Conservation (phyloP, 2,113 vertebrate species). For the Meleagris gallopavo region DNA sequence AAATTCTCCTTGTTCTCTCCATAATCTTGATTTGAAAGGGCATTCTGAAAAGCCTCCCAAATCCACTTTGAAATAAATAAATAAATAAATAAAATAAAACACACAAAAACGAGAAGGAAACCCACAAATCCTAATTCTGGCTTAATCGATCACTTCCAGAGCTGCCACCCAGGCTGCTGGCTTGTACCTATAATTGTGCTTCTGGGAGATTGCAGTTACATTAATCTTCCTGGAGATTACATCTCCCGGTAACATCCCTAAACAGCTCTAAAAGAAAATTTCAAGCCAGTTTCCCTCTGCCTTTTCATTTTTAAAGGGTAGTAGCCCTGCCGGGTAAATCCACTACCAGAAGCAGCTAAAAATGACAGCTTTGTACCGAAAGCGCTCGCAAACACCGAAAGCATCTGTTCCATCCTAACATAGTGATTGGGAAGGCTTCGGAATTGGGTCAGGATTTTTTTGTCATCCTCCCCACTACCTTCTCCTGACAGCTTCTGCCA, state of each 20-base stretch:
- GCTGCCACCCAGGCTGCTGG: not conserved
- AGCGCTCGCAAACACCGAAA: slow-evolving; percentile 56
- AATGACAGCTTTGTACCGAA: slow-evolving; percentile 32
- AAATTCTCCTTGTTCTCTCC: not conserved
- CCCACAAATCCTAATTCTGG: not conserved
- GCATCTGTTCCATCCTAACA: slow-evolving; percentile 64
- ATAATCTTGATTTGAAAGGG: not conserved
- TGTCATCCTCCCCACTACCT: slow-evolving; percentile 29
- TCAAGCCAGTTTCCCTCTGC: not conserved
- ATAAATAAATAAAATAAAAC: not conserved
- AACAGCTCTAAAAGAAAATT: slow-evolving; percentile 33
- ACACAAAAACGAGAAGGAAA: not conserved
- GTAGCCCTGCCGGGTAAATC: slow-evolving; percentile 27
- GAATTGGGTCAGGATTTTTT: slow-evolving; percentile 67
- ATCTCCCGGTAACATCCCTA: slow-evolving; percentile 35
- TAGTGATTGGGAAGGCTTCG: slow-evolving; percentile 45
- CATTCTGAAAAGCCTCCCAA: not conserved
- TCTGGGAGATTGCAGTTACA: slow-evolving; percentile 47
- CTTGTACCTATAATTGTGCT: slow-evolving; percentile 27
- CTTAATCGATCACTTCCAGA: not conserved
- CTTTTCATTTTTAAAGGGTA: slow-evolving; percentile 30
- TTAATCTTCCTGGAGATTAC: slow-evolving; percentile 58
- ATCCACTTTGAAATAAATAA: rapidly evolving
- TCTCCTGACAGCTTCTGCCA: slow-evolving; percentile 58
- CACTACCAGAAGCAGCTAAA: slow-evolving; percentile 54